Evolutionary conservation across 2,888 invertebrate species (phyloP).

Genomic region (Eupithecia pulchellata): DNA sequence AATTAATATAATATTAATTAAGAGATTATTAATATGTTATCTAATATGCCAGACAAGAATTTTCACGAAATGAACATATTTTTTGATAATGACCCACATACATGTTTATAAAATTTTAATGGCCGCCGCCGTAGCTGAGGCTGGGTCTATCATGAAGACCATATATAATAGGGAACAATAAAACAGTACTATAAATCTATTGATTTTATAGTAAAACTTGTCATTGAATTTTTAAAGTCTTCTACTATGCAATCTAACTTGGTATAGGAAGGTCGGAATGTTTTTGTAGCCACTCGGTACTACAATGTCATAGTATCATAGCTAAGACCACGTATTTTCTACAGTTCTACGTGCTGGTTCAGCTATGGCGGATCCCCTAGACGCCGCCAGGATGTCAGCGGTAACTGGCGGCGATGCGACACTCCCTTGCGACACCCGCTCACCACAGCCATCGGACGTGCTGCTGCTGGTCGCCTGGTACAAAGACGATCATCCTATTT

Average conservation of each 20-base stretch:
- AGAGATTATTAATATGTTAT: no score
- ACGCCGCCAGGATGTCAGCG: conserved; percentile 87
- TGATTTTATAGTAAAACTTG: neutral
- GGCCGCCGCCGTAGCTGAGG: no score
- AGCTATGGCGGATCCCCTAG: conserved; percentile 81
- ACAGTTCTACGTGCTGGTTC: conserved; percentile 69
- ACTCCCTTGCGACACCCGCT: conserved; percentile 94
- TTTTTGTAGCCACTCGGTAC: neutral
- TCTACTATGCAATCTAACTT: neutral
- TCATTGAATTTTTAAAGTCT: neutral
- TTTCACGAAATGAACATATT: no score
- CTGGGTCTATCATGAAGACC: no score
- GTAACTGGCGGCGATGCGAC: conserved; percentile 92
- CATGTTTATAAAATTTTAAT: no score
- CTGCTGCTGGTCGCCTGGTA: conserved; percentile 96
- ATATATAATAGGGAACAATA: no score
- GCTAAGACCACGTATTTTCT: neutral
- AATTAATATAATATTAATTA: no score
- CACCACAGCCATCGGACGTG: conserved; percentile 91
- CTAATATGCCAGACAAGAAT: no score
- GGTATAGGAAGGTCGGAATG: neutral
- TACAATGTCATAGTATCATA: neutral
- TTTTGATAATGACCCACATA: no score
- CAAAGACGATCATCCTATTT: conserved; percentile 94
- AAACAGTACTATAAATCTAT: neutral